Percentiles rank a stretch among this genome's conserved stretches.
Evolutionary conservation across 2,797 vertebrate species (phyloP).

Genomic region (Malacoraja senta): DNA sequence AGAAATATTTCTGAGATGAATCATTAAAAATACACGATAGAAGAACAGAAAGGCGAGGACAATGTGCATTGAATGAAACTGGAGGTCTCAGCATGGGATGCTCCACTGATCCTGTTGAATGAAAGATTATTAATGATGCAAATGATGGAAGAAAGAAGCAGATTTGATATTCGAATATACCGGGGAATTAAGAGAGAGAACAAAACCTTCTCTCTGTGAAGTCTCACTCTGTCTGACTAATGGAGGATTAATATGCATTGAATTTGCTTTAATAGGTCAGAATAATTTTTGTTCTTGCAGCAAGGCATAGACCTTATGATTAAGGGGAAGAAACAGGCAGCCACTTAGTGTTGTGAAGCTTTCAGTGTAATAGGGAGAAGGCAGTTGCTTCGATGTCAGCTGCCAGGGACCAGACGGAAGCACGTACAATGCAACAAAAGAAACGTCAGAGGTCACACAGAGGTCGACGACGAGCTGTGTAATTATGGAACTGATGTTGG

Average conservation of each 20-base stretch:
- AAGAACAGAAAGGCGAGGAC: background rate
- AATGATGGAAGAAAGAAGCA: background rate
- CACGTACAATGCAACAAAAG: background rate
- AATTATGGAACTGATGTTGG: background rate
- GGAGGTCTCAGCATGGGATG: background rate
- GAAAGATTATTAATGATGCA: background rate
- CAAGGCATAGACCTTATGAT: conserved; percentile 23
- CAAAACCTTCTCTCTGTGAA: background rate
- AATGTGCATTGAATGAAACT: background rate
- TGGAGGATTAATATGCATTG: conserved; percentile 22
- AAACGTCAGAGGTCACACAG: background rate
- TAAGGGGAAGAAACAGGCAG: background rate
- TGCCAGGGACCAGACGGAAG: too few relatives aligned
- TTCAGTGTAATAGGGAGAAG: background rate
- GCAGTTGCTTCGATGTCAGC: conserved; percentile 7
- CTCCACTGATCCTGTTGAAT: background rate
- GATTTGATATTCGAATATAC: background rate
- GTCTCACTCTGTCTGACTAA: background rate
- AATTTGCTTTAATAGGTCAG: conserved; percentile 13
- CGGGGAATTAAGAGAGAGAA: background rate
- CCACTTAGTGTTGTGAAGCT: background rate
- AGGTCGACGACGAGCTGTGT: background rate
- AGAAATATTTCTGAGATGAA: background rate
- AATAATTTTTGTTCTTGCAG: conserved; percentile 6
- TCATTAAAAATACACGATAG: background rate